phyloP scores from a whole-genome alignment of 2,888 invertebrate genomes.

The Pseudococcus longispinus region DNA sequence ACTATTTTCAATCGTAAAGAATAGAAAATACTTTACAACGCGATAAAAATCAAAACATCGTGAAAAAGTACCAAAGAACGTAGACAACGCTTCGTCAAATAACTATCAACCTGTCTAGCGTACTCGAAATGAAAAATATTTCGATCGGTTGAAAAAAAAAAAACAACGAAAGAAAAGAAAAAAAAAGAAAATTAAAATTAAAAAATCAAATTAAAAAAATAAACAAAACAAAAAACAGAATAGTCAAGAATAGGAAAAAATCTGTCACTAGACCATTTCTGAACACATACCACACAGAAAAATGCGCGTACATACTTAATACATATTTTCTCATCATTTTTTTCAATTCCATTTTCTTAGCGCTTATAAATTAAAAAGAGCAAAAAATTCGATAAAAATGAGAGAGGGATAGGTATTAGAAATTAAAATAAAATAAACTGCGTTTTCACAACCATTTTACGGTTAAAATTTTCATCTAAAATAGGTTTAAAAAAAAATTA shows the following conservation, averaged over 20 bases:
- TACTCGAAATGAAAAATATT: not conserved
- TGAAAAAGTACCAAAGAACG: not conserved
- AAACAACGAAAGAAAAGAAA: not conserved
- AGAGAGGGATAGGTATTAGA: not conserved
- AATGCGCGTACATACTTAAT: not conserved
- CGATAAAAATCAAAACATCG: not conserved
- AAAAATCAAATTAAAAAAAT: not conserved
- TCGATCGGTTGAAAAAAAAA: not conserved
- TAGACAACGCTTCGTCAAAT: not conserved
- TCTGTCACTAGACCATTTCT: not conserved
- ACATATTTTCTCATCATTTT: not conserved
- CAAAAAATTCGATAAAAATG: slow-evolving; percentile 8
- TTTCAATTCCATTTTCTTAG: not conserved
- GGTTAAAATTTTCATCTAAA: slow-evolving; percentile 27
- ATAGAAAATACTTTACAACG: not conserved
- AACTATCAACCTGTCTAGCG: not conserved
- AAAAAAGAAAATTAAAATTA: not conserved
- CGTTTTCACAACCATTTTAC: slow-evolving; percentile 21
- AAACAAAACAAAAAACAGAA: not conserved
- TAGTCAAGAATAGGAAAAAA: slow-evolving; percentile 20
- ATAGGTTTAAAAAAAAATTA: not conserved
- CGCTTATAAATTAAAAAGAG: not conserved
- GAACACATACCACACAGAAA: not conserved
- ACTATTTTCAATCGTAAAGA: not conserved
- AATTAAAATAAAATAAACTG: slow-evolving; percentile 24